Percentiles rank a stretch among this genome's conserved stretches.
These are phyloP conservation scores for Plotosus lineatus DNA, from an alignment of 2,113 vertebrate species.

Conservation along the genomic window DNA sequence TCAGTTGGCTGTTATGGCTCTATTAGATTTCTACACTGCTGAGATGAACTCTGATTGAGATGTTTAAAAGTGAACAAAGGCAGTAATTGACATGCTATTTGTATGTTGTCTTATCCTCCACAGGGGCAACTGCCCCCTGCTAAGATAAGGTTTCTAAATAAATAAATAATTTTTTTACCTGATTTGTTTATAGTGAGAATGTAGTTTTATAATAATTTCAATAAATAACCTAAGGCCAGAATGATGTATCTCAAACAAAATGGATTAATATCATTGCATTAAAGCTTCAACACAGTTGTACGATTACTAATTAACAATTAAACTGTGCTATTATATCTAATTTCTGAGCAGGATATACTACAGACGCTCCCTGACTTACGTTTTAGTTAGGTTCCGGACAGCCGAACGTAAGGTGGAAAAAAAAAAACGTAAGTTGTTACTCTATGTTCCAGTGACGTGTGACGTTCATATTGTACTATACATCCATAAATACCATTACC, in stretches of 20 bases:
- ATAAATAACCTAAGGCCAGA: neutral
- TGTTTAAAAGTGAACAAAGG: neutral
- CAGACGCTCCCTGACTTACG: no score
- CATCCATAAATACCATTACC: no score
- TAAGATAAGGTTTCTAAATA: no score
- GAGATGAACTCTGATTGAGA: constrained; percentile 25
- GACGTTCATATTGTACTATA: no score
- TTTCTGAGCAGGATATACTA: neutral
- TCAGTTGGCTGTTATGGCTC: constrained; percentile 42
- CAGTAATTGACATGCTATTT: neutral
- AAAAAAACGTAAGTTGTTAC: no score
- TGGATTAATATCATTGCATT: neutral
- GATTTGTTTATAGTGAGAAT: neutral
- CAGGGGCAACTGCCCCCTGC: no score
- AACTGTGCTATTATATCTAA: neutral
- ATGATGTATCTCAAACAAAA: neutral
- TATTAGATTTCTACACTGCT: constrained; percentile 43
- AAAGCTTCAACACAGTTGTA: neutral
- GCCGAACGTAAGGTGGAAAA: no score
- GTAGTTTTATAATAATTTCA: neutral
- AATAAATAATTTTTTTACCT: neutral
- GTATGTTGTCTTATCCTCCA: neutral
- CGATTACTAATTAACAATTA: neutral
- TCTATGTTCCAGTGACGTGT: no score
- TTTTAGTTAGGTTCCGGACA: no score